Conservation (phyloP, 64 coral and sea anemone species). For the Montipora sp. region DNA sequence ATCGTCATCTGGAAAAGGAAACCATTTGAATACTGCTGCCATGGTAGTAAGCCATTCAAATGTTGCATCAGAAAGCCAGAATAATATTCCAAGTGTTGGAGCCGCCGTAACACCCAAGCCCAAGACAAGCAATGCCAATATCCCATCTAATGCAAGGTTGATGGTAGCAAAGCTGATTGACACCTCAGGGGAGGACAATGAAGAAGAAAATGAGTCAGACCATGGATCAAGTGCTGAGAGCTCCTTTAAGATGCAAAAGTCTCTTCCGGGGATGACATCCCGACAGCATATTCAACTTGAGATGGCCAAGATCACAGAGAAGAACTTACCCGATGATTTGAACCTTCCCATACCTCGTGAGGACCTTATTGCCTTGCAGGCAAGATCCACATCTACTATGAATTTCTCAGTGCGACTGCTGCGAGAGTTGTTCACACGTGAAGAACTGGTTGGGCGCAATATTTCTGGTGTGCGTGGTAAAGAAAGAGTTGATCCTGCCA, state of each 20-base stretch:
- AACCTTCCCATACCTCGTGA: constrained; percentile 47
- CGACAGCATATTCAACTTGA: constrained; percentile 4
- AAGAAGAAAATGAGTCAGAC: background rate
- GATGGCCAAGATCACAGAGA: constrained; percentile 33
- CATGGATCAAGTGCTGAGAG: background rate
- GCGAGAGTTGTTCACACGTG: constrained; percentile 33
- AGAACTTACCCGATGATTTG: constrained; percentile 19
- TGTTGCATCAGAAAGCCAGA: background rate
- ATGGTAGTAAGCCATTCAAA: constrained; percentile 1
- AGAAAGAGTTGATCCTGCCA: constrained; percentile 42
- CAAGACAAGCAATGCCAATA: background rate
- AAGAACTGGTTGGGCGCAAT: constrained; percentile 45
- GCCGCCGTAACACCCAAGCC: background rate
- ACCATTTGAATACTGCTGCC: background rate
- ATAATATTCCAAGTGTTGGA: background rate
- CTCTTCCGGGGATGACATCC: background rate
- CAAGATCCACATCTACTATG: constrained; percentile 14
- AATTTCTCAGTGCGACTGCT: constrained; percentile 58
- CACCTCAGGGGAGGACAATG: background rate
- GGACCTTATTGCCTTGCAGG: constrained; percentile 36
- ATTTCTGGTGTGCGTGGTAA: constrained; percentile 57
- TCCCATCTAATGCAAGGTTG: background rate
- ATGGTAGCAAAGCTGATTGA: background rate
- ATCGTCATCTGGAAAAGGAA: background rate
- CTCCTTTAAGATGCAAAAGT: background rate